Evolutionary conservation across 2,888 invertebrate genomes (phyloP).

Genomic region (Cephus pulcher): DNA sequence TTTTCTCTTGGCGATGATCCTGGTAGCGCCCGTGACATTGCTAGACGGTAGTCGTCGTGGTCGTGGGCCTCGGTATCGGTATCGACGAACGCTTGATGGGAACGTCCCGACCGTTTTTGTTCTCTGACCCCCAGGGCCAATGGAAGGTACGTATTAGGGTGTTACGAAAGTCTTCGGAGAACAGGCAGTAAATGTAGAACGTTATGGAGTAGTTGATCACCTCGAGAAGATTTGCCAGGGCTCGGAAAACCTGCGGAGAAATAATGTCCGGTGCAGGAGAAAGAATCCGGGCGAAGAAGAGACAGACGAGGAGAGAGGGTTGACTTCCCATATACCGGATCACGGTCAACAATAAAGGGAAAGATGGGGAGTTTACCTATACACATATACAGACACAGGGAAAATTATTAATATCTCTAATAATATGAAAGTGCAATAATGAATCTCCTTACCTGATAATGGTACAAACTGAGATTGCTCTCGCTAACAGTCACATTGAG

Average conservation of each 20-base stretch:
- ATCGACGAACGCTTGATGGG: slow-evolving; percentile 46
- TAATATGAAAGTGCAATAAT: background rate
- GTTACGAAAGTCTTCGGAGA: slow-evolving; percentile 81
- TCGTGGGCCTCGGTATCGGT: slow-evolving; percentile 47
- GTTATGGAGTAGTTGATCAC: slow-evolving; percentile 82
- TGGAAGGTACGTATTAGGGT: slow-evolving; percentile 75
- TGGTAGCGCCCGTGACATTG: background rate
- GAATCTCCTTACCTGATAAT: slow-evolving; percentile 71
- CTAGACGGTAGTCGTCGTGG: slow-evolving; percentile 50
- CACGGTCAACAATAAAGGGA: slow-evolving; percentile 9
- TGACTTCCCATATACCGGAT: background rate
- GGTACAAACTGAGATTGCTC: slow-evolving; percentile 72
- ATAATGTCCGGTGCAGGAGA: slow-evolving; percentile 8
- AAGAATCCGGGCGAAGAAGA: background rate
- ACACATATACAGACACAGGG: no score
- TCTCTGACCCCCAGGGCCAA: slow-evolving; percentile 67
- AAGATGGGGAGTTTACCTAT: slow-evolving; percentile 8
- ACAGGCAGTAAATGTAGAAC: slow-evolving; percentile 83
- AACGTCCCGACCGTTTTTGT: slow-evolving; percentile 36
- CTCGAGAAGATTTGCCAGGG: slow-evolving; percentile 79
- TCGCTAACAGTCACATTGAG: slow-evolving; percentile 76
- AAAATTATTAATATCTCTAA: no score
- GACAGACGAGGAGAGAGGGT: background rate
- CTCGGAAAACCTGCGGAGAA: slow-evolving; percentile 73
- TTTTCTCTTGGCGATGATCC: background rate